These are phyloP conservation scores for Seriola rivoliana DNA, from an alignment of 2,113 vertebrate genomes.

Conservation along the genomic window DNA sequence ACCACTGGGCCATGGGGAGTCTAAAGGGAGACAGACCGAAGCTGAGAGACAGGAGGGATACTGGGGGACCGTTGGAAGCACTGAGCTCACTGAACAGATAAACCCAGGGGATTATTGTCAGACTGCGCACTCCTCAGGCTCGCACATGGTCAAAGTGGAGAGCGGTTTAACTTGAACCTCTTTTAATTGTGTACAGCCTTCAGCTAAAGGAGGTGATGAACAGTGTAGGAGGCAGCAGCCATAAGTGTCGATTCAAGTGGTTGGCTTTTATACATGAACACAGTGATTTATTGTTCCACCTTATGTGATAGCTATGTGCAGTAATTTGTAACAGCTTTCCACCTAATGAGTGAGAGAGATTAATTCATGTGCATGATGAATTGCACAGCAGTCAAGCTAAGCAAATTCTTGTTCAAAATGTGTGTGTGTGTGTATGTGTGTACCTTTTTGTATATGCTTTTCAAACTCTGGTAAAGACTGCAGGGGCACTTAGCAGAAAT, in stretches of 20 bases:
- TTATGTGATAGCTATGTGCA: constrained; percentile 47
- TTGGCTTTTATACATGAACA: constrained; percentile 47
- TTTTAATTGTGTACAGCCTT: constrained; percentile 63
- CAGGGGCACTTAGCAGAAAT: constrained; percentile 71
- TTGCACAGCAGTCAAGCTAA: constrained; percentile 50
- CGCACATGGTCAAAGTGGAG: constrained; percentile 45
- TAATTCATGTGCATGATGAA: constrained; percentile 74
- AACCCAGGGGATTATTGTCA: constrained; percentile 68
- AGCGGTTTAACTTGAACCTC: constrained; percentile 54
- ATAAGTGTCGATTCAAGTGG: constrained; percentile 16
- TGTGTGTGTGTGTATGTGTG: constrained; percentile 14
- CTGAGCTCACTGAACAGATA: constrained; percentile 67
- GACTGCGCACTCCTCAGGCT: constrained; percentile 39
- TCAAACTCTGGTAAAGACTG: constrained; percentile 55
- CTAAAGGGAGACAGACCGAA: constrained; percentile 39
- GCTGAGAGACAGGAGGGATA: constrained; percentile 45
- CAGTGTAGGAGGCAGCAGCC: constrained; percentile 22
- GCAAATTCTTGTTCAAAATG: constrained; percentile 55
- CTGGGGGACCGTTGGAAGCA: constrained; percentile 35
- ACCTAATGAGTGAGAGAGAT: constrained; percentile 71
- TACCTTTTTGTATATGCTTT: constrained; percentile 46
- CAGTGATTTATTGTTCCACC: constrained; percentile 70
- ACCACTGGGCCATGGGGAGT: constrained; percentile 47
- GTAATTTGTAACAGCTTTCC: constrained; percentile 71
- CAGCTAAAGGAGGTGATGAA: constrained; percentile 35